Base-by-base conservation (phyloP, 1,140 invertebrate species). In the Atta cephalotes region DNA sequence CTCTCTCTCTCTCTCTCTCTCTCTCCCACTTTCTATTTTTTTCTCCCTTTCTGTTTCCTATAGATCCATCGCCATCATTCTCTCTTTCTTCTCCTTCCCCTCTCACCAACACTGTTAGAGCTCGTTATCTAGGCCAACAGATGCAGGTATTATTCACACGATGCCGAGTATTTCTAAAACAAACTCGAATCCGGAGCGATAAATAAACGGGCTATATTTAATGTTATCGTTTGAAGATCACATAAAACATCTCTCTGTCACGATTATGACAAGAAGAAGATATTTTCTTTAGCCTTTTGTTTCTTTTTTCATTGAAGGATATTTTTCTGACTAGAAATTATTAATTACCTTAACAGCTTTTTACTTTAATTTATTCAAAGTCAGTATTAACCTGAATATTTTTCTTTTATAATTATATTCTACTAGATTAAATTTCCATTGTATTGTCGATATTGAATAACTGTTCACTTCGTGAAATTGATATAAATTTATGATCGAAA, bases 91-190 rank as follows among this genome's bases (percentile, higher is more conserved):
- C 25, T 85, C 76, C 25, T 10, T 79, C n/a, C 58, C 56, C 35
- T 62, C 56, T n/a, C 18, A 21, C 12, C 31, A 66, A 45, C 39
- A 70, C 85, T 68, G 84, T 89, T 70, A 56, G 62, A 76, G 68
- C 79, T 87, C 88, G 85, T 91, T 92, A 93, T 92, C 91, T 92
- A 91, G 90, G 89, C 82, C 91, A 92, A 90, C 87, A 92, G 87
- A 89, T 85, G 78, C 81, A 74, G 74, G 80, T 72, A 86, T 88
- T 92, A 92, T 92, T 91, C 89, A 90, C 87, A 86, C 80, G 79
- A 91, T 85, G 62, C 65, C 28, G 85, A 90, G 68, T 90, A 91
- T 88, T 93, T 92, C 86, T 78, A 85, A 89, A 91, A 87, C 86
- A 92, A 87, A 88, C 71, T 87, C 16, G 35, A 82, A 85, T 85